A percentile compares a stretch with the other conserved stretches of the same genome.
Conservation (phyloP, 2,797 vertebrate species). For the Gallinago nigripennis region DNA sequence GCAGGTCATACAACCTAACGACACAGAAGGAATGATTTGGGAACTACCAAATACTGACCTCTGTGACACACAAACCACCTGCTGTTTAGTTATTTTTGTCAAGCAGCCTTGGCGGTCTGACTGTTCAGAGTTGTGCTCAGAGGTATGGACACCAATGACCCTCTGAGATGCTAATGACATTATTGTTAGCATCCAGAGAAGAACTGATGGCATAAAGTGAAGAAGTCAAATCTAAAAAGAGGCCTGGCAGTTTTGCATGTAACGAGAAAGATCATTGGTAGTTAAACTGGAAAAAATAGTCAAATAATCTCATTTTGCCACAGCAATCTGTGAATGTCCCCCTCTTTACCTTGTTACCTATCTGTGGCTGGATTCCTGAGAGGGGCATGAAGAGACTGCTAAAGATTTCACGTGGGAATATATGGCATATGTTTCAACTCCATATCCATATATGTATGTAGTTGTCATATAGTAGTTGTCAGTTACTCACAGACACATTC, state of each 20-base stretch:
- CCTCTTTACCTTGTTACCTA: neutral
- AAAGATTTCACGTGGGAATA: neutral
- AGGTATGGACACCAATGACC: neutral
- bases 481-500: neutral
- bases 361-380: neutral
- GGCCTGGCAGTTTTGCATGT: neutral
- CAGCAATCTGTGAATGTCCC: neutral
- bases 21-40: neutral
- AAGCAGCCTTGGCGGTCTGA: neutral
- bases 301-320: neutral
- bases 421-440: neutral
- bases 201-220: neutral
- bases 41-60: neutral
- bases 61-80: neutral
- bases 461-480: neutral
- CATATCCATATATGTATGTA: neutral
- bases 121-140: neutral
- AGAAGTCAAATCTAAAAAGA: neutral
- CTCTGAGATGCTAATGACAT: fast-evolving
- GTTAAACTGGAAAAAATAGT: neutral
- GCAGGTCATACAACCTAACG: neutral
- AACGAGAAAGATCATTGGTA: neutral
- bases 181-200: neutral
- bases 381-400: neutral
- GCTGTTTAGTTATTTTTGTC: neutral